Evolutionary conservation across 2,888 invertebrate genomes (phyloP).

Genomic region (Drosophila flavopinicola): DNA sequence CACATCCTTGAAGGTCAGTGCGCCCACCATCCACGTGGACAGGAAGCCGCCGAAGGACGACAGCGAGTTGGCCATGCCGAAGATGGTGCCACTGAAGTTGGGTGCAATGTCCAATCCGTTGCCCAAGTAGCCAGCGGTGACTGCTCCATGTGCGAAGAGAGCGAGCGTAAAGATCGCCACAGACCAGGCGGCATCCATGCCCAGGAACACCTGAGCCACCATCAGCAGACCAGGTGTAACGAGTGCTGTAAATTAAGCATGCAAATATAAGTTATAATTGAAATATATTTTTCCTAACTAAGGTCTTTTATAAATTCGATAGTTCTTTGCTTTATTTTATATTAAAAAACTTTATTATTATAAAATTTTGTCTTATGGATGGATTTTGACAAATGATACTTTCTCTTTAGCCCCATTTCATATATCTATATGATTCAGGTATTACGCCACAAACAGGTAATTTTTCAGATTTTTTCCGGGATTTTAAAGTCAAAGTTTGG

Average conservation of each 20-base stretch:
- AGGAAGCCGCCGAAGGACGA: conserved; percentile 93
- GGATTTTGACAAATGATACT: too few species aligned
- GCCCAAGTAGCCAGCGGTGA: conserved; percentile 93
- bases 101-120: conserved; percentile 95
- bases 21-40: conserved; percentile 92
- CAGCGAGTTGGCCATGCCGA: conserved; percentile 94
- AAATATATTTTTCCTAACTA: too few species aligned
- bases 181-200: conserved; percentile 89
- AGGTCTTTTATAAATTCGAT: too few species aligned
- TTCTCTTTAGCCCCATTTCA: too few species aligned
- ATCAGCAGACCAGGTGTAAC: conserved; percentile 89
- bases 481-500: too few species aligned
- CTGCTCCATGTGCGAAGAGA: conserved; percentile 93
- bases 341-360: too few species aligned
- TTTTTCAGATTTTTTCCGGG: too few species aligned
- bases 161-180: conserved; percentile 92
- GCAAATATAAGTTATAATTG: not conserved
- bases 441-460: too few species aligned
- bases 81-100: conserved; percentile 94
- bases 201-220: conserved; percentile 90
- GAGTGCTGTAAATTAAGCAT: conserved; percentile 86
- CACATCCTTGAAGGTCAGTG: conserved; percentile 89
- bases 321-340: too few species aligned
- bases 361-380: too few species aligned
- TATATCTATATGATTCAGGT: too few species aligned